Percentiles rank a stretch among this genome's conserved stretches.
Evolutionary conservation across 1,140 invertebrate species (phyloP).

Genomic region (Drosophila tani): DNA sequence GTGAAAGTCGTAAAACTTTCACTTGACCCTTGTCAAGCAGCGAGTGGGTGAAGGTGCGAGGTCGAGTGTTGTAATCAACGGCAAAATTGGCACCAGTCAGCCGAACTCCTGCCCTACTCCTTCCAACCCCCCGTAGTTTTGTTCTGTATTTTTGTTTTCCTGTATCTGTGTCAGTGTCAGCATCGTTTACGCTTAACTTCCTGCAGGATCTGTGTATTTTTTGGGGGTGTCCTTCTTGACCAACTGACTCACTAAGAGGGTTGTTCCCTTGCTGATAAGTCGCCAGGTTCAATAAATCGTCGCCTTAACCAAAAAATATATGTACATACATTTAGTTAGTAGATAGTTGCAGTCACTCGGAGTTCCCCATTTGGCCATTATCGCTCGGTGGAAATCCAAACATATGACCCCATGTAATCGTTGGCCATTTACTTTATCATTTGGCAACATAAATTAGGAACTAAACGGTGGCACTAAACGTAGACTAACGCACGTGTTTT

Average conservation of each 20-base stretch:
- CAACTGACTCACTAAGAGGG: slow-evolving; percentile 60
- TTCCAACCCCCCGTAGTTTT: not conserved
- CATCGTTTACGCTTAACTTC: slow-evolving; percentile 67
- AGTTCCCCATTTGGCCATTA: slow-evolving; percentile 20
- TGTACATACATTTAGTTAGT: slow-evolving; percentile 29
- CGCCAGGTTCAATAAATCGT: slow-evolving; percentile 73
- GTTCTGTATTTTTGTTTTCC: not conserved
- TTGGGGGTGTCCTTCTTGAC: slow-evolving; percentile 56
- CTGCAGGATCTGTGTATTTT: slow-evolving; percentile 30
- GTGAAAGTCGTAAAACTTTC: slow-evolving; percentile 68
- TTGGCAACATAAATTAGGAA: slow-evolving; percentile 55
- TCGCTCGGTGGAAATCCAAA: slow-evolving; percentile 33
- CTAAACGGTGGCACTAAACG: slow-evolving; percentile 26
- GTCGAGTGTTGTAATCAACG: slow-evolving; percentile 70
- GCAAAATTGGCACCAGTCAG: slow-evolving; percentile 76
- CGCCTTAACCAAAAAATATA: slow-evolving; percentile 44
- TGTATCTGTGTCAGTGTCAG: slow-evolving; percentile 66
- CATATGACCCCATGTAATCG: slow-evolving; percentile 53
- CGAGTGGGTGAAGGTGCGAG: slow-evolving; percentile 41
- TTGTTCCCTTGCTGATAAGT: slow-evolving; percentile 60
- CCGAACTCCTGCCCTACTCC: slow-evolving; percentile 16
- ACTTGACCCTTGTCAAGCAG: slow-evolving; percentile 72
- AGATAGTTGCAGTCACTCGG: slow-evolving; percentile 39
- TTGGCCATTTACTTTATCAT: slow-evolving; percentile 63
- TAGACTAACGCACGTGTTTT: slow-evolving; percentile 49